Evolutionary conservation across 2,113 vertebrate species (phyloP), one percentile per base, ranked within the genome.

Genomic region (Megalops atlanticus): DNA sequence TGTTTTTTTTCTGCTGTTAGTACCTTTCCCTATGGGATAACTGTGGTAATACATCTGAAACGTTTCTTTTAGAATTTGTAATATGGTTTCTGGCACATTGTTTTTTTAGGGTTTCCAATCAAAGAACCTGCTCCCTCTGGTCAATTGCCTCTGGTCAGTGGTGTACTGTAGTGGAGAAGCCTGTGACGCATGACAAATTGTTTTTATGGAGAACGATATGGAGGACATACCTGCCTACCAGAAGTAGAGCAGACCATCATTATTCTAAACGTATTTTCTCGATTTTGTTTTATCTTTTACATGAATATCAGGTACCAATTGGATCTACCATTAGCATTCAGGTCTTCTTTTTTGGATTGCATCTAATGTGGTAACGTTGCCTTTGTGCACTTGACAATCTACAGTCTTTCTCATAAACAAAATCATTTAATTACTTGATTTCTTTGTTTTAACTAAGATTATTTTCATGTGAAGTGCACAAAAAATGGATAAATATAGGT

Each of bases 1-100:
- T 64, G 24, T 18, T 64, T n/a, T 74, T 74, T 77, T 76, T 40
- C 35, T 38, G 70, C 75, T 76, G 74, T 72, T 78, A 79, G 71
- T 18, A 40, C 39, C 74, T 88, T 88, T 80, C 74, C 80, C 76
- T 79, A 77, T 85, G 52, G 78, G 69, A 73, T 64, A 43, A 83
- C 38, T 54, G 54, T 38, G 33, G 54, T 45, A 40, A 79, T 70
- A 64, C 68, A 79, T 69, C 68, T 38, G 72, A 78, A 79, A 70
- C 27, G 52, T 35, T 40, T 74, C 70, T 74, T 78, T 73, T 21
- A 82, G 27, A 78, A 78, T 43, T 73, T 71, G 41, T 54, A 73
- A 36, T 49, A 68, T 69, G n/a, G 39, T 78, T 79, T 35, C 74
- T 88, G 83, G 83, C 39, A 58, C 36, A 0, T 70, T 45, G 33